A percentile compares a stretch with the other conserved stretches of the same genome.
phyloP scores from a whole-genome alignment of 2,888 invertebrate species.

The Synergus umbraculus region DNA sequence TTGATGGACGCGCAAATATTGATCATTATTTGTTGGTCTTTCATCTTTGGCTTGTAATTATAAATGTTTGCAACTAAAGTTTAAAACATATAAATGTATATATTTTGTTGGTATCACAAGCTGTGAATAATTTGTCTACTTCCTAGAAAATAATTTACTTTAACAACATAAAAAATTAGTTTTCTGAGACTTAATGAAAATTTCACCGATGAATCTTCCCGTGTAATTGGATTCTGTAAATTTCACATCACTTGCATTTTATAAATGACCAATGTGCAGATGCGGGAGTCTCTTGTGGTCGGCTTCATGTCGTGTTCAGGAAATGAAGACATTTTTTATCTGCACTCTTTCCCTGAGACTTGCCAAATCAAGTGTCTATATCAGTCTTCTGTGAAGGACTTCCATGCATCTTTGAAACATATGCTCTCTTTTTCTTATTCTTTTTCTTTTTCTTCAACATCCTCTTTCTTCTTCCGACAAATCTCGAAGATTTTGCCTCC shows the following conservation, averaged over 20 bases:
- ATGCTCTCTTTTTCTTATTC: neutral
- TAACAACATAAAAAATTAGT: neutral
- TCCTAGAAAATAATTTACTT: neutral
- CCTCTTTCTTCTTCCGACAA: neutral
- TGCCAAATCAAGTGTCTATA: slow-evolving; percentile 18
- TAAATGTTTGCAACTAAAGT: slow-evolving; percentile 13
- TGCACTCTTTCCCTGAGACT: slow-evolving; percentile 1
- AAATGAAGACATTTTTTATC: slow-evolving; percentile 37
- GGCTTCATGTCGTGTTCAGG: slow-evolving; percentile 32
- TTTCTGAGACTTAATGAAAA: neutral
- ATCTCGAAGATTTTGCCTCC: slow-evolving; percentile 3
- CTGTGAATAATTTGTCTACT: neutral
- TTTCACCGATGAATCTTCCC: neutral
- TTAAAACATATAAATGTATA: neutral
- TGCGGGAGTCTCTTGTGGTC: slow-evolving; percentile 22
- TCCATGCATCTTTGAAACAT: slow-evolving; percentile 25
- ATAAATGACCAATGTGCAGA: slow-evolving; percentile 29
- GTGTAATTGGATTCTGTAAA: slow-evolving; percentile 4
- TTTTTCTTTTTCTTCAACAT: neutral
- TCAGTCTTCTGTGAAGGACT: slow-evolving; percentile 24
- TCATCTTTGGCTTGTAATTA: slow-evolving; percentile 30
- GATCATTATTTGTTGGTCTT: slow-evolving; percentile 36
- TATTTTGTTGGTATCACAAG: neutral
- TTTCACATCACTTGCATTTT: neutral
- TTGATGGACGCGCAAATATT: slow-evolving; percentile 24